Evolutionary conservation across 2,113 vertebrate genomes (phyloP).

Genomic region (Gavialis gangeticus): DNA sequence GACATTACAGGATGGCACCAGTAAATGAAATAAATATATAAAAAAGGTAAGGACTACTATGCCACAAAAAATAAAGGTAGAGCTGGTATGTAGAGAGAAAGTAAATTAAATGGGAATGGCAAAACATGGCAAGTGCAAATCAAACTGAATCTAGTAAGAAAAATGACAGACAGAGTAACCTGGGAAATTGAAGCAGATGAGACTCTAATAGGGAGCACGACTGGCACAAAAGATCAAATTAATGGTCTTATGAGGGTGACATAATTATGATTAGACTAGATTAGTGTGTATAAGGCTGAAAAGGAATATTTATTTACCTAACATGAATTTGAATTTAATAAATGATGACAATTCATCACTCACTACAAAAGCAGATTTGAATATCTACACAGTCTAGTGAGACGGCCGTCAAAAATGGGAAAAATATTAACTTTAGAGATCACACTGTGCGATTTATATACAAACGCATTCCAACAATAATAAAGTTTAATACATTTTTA

Average conservation of each 20-base stretch:
- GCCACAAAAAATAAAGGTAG: constrained; percentile 28
- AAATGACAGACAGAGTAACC: constrained; percentile 10
- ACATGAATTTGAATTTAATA: constrained; percentile 56
- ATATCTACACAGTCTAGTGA: constrained; percentile 58
- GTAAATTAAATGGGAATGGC: constrained; percentile 11
- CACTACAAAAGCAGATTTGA: constrained; percentile 66
- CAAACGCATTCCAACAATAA: constrained; percentile 64
- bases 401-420: constrained; percentile 49
- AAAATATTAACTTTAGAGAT: constrained; percentile 69
- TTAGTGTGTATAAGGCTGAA: constrained; percentile 52
- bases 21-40: constrained; percentile 6
- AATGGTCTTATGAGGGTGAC: constrained; percentile 46
- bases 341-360: constrained; percentile 59
- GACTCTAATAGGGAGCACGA: constrained; percentile 25
- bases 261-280: constrained; percentile 52
- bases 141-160: neutral
- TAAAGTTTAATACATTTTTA: constrained; percentile 37
- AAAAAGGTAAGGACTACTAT: neutral
- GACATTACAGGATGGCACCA: neutral
- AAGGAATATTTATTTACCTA: constrained; percentile 64
- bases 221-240: constrained; percentile 27
- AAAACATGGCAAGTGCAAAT: constrained; percentile 22
- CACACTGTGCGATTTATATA: constrained; percentile 47
- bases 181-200: constrained; percentile 21
- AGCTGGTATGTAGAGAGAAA: constrained; percentile 36